Conservation (phyloP, 2,113 vertebrate species). For the Thomomys bottae region DNA sequence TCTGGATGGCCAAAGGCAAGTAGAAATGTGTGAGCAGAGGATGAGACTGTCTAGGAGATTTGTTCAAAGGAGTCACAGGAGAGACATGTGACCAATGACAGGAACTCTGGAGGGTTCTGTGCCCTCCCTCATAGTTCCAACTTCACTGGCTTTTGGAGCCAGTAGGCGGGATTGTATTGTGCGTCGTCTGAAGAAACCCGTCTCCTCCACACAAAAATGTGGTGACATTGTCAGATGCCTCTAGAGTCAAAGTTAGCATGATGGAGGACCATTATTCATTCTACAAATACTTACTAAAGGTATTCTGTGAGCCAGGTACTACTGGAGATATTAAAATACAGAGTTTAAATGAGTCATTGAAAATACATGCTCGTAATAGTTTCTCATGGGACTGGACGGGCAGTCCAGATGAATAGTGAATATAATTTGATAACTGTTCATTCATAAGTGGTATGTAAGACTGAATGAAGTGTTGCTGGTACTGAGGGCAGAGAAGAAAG, state of each 20-base stretch:
- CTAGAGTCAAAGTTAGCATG: not conserved
- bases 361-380: not conserved
- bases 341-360: not conserved
- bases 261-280: not conserved
- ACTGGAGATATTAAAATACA: not conserved
- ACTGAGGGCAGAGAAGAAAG: not conserved
- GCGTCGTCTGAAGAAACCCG: not conserved
- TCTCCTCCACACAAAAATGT: not conserved
- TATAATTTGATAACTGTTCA: not conserved
- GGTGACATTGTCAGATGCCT: not conserved
- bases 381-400: not conserved
- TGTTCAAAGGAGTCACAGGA: not conserved
- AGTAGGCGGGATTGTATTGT: not conserved
- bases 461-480: not conserved
- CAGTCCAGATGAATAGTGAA: not conserved
- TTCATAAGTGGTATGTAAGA: not conserved
- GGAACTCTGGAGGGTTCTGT: not conserved
- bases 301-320: not conserved
- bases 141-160: not conserved
- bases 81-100: not conserved
- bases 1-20: slow-evolving; percentile 11
- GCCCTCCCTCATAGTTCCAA: not conserved
- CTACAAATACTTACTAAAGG: not conserved
- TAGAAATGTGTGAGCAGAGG: not conserved
- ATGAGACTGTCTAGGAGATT: not conserved